These are phyloP conservation scores for Reinhardtius hippoglossoides DNA, from an alignment of 2,113 vertebrate genomes.

Conservation along the genomic window DNA sequence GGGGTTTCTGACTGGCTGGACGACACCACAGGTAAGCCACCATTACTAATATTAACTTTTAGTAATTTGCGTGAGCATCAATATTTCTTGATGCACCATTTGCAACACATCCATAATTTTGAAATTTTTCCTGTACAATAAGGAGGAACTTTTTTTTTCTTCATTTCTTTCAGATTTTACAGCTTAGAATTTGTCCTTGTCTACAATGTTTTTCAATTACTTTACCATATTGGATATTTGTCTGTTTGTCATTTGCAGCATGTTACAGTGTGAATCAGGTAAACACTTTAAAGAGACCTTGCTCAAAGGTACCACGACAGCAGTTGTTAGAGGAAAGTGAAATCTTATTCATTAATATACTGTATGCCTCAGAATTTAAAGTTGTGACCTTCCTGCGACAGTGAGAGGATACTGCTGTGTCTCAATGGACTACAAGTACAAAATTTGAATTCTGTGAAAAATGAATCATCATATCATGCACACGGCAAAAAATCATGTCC, in stretches of 20 bases:
- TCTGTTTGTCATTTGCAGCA: slow-evolving; percentile 1
- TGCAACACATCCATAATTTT: background rate
- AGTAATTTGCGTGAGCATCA: too few species aligned
- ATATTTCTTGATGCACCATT: too few species aligned
- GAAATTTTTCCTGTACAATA: background rate
- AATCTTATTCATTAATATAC: slow-evolving; percentile 28
- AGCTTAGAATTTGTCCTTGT: slow-evolving; percentile 7
- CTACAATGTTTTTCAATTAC: slow-evolving; percentile 13
- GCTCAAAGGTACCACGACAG: slow-evolving; percentile 17
- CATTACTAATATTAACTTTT: too few species aligned
- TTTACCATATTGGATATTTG: background rate
- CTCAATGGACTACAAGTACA: slow-evolving; percentile 18
- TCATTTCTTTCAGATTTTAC: background rate
- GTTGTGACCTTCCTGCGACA: slow-evolving; percentile 39
- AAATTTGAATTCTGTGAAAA: slow-evolving; percentile 37
- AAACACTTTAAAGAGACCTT: slow-evolving; percentile 22
- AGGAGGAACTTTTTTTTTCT: background rate
- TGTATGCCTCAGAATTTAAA: slow-evolving; percentile 18
- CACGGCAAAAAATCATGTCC: slow-evolving; percentile 30
- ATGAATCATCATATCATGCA: slow-evolving; percentile 33
- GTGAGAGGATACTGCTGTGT: slow-evolving; percentile 12
- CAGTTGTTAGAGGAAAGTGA: slow-evolving; percentile 1
- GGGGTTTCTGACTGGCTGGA: too few species aligned
- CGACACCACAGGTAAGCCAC: too few species aligned
- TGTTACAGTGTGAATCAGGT: slow-evolving; percentile 9